Base-by-base conservation (phyloP, 2,113 vertebrate genomes). In the Hassar affinis region DNA sequence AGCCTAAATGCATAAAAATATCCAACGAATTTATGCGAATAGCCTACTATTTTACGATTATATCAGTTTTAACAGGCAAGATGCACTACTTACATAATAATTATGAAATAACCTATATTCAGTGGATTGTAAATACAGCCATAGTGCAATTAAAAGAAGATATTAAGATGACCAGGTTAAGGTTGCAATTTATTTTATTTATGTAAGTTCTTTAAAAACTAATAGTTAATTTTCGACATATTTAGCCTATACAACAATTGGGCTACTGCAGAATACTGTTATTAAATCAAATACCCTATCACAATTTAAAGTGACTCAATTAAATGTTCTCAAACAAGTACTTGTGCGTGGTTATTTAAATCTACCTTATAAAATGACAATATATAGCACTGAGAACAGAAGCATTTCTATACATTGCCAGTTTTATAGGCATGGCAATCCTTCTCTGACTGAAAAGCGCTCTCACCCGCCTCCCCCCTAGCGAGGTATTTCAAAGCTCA, bases 401-500 rank as follows among this genome's bases (percentile, higher is more conserved):
- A 72, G 66, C 52, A 57, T 66, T 84, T 54, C 52, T 84, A 45
- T 59, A 42, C 84, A 47, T 30, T 85, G 33, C 88, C 86, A 77
- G 79, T 78, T 86, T 85, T 81, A 85, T 80, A 85, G 84, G 85
- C 87, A 88, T 79, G 85, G 85, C 80, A 84, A 88, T 87, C 82
- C 88, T 80, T 90, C 89, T 87, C 84, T 79, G 84, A 91, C 87
- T 87, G 90, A 92, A 88, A 88, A 88, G 87, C 89, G 92, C 93
- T 93, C 91, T 93, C 91, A 89, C 91, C 93, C 93, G 93, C 92
- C 93, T 94, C 93, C 93, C 33, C 93, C 94, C 95, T 94, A 93
- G 94, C 94, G 93, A 93, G 92, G 92, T 93, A 94, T 96, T 97
- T 96, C 95, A 96, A 96, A 96, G 92, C 91, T 93, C 94, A 95